Base-by-base conservation (phyloP, 2,797 vertebrate genomes). In the Gallinago stenura region DNA sequence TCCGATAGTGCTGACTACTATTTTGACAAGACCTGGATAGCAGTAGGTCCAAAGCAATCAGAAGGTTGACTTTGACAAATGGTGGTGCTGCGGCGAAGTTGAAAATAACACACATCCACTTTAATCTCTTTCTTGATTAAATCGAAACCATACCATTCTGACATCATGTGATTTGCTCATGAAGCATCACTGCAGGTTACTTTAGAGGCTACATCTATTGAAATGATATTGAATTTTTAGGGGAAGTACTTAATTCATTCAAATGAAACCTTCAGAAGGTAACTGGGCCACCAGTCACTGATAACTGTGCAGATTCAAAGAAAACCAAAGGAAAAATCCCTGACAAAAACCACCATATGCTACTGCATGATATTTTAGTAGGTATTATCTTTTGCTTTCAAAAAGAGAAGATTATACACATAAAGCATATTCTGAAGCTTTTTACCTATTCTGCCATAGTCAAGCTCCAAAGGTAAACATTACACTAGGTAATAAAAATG, bases 71-170 rank as follows among this genome's bases (percentile, higher is more conserved):
- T 99, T 99, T 99, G 99, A 99, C 98, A 99, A 99, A 99, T 99
- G 99, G 98, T 95, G 98, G 98, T 98, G 98, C 99, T 98, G 98
- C 97, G 97, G 99, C 96, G 98, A 99, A 99, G 98, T 99, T 99
- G 99, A 99, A 99, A 99, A 99, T 99, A 99, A 99, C 99, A 99
- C 98, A 99, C 99, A 99, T 99, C 99, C 99, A 99, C 99, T 99
- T 99, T 99, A 99, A 99, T 99, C 99, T 99, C 98, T 99, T 99
- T 99, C 98, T 99, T 99, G 99, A 99, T 99, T 99, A 99, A 99
- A 99, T 99, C 98, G 98, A 98, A 99, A 98, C 98, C 98, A 98
- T 98, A 98, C 98, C 98, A 98, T 99, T 99, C 98, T 99, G 99
- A 99, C 98, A 99, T 98, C 97, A 98, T 98, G 98, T 98, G 98